phyloP scores from a whole-genome alignment of 2,888 invertebrate genomes.

The Sphaerophoria taeniata region DNA sequence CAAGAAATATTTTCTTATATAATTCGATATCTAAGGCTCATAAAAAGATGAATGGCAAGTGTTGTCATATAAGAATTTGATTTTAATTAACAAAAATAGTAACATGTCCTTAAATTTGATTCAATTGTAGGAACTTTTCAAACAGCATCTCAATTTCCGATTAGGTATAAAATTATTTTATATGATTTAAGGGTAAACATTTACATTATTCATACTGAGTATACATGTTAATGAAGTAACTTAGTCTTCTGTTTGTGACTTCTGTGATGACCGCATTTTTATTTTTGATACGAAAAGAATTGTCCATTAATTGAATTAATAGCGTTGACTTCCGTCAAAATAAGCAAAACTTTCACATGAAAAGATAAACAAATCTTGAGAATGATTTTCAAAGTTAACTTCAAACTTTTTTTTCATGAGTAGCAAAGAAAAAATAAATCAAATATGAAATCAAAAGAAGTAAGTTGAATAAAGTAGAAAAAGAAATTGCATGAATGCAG shows the following conservation, averaged over 20 bases:
- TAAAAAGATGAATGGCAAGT: too few relatives aligned
- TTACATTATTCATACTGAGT: too few relatives aligned
- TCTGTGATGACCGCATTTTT: constrained; percentile 35
- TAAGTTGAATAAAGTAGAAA: constrained; percentile 20
- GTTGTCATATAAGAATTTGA: too few relatives aligned
- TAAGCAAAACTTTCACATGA: constrained; percentile 52
- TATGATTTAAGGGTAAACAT: too few relatives aligned
- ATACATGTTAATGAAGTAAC: constrained; percentile 15
- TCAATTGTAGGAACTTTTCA: too few relatives aligned
- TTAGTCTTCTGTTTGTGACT: constrained; percentile 57
- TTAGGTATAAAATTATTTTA: too few relatives aligned
- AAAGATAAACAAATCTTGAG: constrained; percentile 39
- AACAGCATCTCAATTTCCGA: too few relatives aligned
- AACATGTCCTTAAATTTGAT: too few relatives aligned
- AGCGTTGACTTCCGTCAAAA: constrained; percentile 11
- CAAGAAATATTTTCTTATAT: too few relatives aligned
- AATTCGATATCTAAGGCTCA: too few relatives aligned
- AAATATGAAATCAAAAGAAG: constrained; percentile 30
- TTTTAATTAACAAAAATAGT: too few relatives aligned
- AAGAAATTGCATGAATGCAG: constrained; percentile 40
- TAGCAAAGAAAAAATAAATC: constrained; percentile 39
- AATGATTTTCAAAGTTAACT: constrained; percentile 44
- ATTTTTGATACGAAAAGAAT: constrained; percentile 24
- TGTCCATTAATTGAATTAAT: constrained; percentile 56
- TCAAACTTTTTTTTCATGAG: constrained; percentile 34